Evolutionary conservation across 2,113 vertebrate species (phyloP), one percentile per base, ranked within the genome.

Genomic region (Python bivittatus): DNA sequence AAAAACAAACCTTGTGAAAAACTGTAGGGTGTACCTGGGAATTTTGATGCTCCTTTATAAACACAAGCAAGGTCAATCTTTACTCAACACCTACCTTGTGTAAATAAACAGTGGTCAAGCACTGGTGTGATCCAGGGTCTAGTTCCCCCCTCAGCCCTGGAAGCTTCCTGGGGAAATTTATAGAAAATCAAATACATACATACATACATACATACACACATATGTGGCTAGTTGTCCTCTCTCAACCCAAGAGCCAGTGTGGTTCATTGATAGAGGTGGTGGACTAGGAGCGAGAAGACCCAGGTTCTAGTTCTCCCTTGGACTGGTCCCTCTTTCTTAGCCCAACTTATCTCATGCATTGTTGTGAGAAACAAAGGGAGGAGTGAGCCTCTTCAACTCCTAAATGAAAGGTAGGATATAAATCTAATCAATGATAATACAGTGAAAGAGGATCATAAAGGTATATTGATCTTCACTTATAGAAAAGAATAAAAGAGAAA

Each of bases 131-230:
- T 33, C 29, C 64, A 33, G 29, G 64, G 29, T 33, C 29, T 15
- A 12, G 11, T 5, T 1, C 29, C 3, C 0, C 1, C 1, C 13
- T 68, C 11, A 68, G 4, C 5, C 64, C 1, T 68, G 12, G 13
- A 68, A 5, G 6, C 4, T 68, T 12, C 29, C 29, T 68, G 64
- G 64, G 64, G 12, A 68, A 68, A 29, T 15, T 68, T 15, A n/a
- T n/a, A n/a, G n/a, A n/a, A n/a, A n/a, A n/a, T n/a, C n/a, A n/a
- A n/a, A n/a, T n/a, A n/a, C n/a, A n/a, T n/a, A n/a, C n/a, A n/a
- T n/a, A n/a, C n/a, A n/a, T n/a, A n/a, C n/a, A n/a, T n/a, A n/a
- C n/a, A n/a, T n/a, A n/a, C n/a, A n/a, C n/a, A n/a, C n/a, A n/a
- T n/a, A n/a, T n/a, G n/a, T n/a, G 29, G 1, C 6, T 5, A n/a